Conservation (phyloP, 1,140 invertebrate species). For the Drosophila ironensis region DNA sequence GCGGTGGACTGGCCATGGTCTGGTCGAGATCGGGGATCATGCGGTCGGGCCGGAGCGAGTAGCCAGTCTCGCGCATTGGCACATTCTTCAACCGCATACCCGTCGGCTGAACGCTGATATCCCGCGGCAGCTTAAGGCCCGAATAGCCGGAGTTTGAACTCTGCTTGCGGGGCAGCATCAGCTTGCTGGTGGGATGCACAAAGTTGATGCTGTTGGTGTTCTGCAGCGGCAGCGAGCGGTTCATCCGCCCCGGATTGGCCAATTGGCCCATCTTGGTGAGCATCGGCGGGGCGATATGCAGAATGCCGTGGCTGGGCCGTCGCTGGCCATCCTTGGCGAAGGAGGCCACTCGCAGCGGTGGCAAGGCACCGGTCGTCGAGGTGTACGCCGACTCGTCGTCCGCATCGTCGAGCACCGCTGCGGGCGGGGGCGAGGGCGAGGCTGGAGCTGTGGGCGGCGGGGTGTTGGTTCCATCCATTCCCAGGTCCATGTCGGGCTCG, state of each 20-base stretch:
- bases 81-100: constrained; percentile 54
- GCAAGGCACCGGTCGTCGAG: constrained; percentile 20
- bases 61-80: constrained; percentile 62
- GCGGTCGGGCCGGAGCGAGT: constrained; percentile 59
- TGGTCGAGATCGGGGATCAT: constrained; percentile 65
- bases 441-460: constrained; percentile 63
- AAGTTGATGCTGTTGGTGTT: constrained; percentile 63
- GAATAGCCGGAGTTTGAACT: neutral
- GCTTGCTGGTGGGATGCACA: constrained; percentile 57
- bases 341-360: constrained; percentile 50
- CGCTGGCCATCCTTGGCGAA: constrained; percentile 31
- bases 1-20: constrained; percentile 50
- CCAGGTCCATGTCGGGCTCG: constrained; percentile 62
- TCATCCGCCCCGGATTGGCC: neutral
- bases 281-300: constrained; percentile 44
- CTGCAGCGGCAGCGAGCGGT: constrained; percentile 45
- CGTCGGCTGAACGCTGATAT: constrained; percentile 50
- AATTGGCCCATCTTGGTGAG: constrained; percentile 13
- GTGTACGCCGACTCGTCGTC: neutral
- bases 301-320: constrained; percentile 40
- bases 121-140: constrained; percentile 39
- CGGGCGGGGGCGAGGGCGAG: constrained; percentile 58
- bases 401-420: neutral
- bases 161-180: constrained; percentile 63
- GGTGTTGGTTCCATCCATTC: constrained; percentile 57